A percentile compares a stretch with the other conserved stretches of the same genome.
Evolutionary conservation across 2,113 vertebrate species (phyloP).

Genomic region (Elanus axillaris): DNA sequence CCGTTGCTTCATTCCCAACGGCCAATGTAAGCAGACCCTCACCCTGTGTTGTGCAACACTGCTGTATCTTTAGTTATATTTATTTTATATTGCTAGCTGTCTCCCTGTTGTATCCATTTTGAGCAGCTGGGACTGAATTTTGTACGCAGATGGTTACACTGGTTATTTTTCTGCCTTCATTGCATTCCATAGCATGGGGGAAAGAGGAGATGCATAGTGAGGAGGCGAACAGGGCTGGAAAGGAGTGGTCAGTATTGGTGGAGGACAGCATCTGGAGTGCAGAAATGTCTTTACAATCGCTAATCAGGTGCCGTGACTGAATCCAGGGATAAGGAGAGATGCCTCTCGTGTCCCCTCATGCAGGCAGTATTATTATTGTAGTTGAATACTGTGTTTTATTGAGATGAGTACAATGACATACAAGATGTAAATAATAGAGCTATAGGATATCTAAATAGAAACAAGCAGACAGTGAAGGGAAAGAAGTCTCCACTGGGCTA

Average conservation of each 20-base stretch:
- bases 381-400: not conserved
- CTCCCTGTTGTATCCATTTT: not conserved
- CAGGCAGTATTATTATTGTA: not conserved
- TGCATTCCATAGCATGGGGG: not conserved
- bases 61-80: not conserved
- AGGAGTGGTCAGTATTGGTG: not conserved
- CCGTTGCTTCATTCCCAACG: not conserved
- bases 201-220: not conserved
- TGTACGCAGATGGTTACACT: not conserved
- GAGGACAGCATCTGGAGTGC: not conserved
- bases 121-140: not conserved
- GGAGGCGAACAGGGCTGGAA: not conserved
- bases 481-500: not conserved
- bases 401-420: not conserved
- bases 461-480: not conserved
- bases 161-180: not conserved
- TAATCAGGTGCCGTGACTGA: not conserved
- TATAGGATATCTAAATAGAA: not conserved
- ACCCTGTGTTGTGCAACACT: not conserved
- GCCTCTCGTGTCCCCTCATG: not conserved
- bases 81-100: slow-evolving; percentile 3
- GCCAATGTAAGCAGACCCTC: not conserved
- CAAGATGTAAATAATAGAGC: slow-evolving; percentile 17
- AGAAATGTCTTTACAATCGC: not conserved
- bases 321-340: not conserved